Percentiles rank a stretch among this genome's conserved stretches.
phyloP scores from a whole-genome alignment of 2,113 vertebrate species.

The Canis aureus region DNA sequence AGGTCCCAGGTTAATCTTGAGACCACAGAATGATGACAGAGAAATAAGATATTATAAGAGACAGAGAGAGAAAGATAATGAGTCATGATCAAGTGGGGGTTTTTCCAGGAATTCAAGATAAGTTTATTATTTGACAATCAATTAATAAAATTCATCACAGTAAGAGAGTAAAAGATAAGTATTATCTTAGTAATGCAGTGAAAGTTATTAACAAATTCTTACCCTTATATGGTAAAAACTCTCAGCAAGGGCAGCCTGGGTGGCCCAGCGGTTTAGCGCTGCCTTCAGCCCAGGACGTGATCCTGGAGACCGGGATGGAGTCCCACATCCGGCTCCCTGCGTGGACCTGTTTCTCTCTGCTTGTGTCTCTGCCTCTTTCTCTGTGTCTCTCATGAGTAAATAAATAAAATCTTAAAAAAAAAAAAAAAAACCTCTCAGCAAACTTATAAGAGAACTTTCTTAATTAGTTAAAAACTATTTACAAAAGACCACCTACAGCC shows the following conservation, averaged over 20 bases:
- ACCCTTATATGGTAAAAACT: background rate
- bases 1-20: background rate
- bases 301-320: too few relatives aligned
- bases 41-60: background rate
- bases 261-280: too few relatives aligned
- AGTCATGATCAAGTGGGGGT: background rate
- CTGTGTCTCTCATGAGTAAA: too few relatives aligned
- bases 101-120: background rate
- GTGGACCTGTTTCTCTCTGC: too few relatives aligned
- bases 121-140: background rate
- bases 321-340: too few relatives aligned
- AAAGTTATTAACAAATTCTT: background rate
- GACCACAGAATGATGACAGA: background rate
- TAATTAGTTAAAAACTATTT: background rate
- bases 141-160: background rate
- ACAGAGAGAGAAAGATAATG: background rate
- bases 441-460: background rate
- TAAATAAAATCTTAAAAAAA: too few relatives aligned
- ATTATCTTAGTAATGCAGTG: background rate
- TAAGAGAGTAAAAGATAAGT: background rate
- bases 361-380: too few relatives aligned
- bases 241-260: background rate
- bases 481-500: background rate
- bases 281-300: too few relatives aligned
- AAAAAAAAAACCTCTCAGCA: background rate